Evolutionary conservation across 2,113 vertebrate genomes (phyloP), one percentile per base, ranked within the genome.

Genomic region (Dascyllus trimaculatus): DNA sequence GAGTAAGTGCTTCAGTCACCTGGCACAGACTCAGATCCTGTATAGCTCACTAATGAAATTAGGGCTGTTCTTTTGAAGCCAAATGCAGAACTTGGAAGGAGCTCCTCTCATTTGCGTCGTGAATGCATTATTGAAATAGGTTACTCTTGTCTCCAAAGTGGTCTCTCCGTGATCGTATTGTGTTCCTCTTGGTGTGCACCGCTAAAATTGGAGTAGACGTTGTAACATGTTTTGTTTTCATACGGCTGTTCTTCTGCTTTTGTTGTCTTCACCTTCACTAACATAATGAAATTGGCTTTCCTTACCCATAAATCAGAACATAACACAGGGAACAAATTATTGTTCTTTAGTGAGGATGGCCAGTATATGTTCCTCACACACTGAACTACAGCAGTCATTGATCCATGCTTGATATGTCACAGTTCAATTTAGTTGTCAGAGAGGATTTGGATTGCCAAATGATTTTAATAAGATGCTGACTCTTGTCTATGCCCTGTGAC

Each of bases 81-180:
- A 88, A 91, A 90, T 71, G 82, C 76, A 77, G 38, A 74, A 73
- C 35, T 85, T 85, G 79, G 85, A 85, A 71, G 64, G 60, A 56
- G 75, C 66, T 73, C 18, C 15, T 62, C 69, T 76, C n/a, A 38
- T 71, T 80, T 69, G 80, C 0, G n/a, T 75, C 53, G 35, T 64
- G 58, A 86, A 89, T 87, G 79, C 85, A 82, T 93, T 88, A 90
- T 91, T 91, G 59, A 88, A 89, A 89, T 84, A 64, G 65, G 65
- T 66, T 88, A 75, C 72, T 52, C 53, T 83, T 61, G 66, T 91
- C 79, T 86, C 61, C 57, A 61, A 80, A 90, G 83, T 78, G 71
- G 70, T 60, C 64, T 81, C 78, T 29, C 52, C 80, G 75, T 60
- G 53, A 76, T 80, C 56, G 29, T 52, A 79, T 70, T 81, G 24